phyloP scores from a whole-genome alignment of 2,888 invertebrate species.

The Gortyna flavago region DNA sequence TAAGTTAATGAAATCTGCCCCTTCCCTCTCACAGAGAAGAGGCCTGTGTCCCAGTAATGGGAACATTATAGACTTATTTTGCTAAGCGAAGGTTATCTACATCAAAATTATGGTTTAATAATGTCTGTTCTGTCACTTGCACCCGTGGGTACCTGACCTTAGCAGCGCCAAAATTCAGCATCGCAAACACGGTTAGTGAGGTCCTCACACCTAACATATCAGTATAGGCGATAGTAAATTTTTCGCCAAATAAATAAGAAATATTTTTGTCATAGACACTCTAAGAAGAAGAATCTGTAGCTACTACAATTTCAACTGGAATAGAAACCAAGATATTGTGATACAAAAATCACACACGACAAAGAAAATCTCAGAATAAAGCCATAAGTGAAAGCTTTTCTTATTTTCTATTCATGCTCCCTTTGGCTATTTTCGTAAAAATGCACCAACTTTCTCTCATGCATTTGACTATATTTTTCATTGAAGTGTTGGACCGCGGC shows the following conservation, averaged over 20 bases:
- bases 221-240: not conserved
- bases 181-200: not conserved
- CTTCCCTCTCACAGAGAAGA: not conserved
- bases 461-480: slow-evolving; percentile 37
- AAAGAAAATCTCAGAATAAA: slow-evolving; percentile 39
- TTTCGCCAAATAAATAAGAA: too few species aligned
- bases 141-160: not conserved
- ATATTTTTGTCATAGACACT: not conserved
- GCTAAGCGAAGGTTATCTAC: too few species aligned
- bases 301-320: not conserved
- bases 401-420: slow-evolving; percentile 51
- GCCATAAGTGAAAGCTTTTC: slow-evolving; percentile 24
- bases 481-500: slow-evolving; percentile 8
- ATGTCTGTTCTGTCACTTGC: too few species aligned
- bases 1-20: not conserved
- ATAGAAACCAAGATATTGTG: not conserved
- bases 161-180: not conserved
- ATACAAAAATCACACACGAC: slow-evolving; percentile 9
- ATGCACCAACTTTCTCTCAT: slow-evolving; percentile 45
- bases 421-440: slow-evolving; percentile 37
- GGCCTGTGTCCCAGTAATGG: too few species aligned
- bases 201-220: not conserved
- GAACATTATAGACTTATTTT: too few species aligned
- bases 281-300: not conserved
- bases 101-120: not conserved